phyloP scores from a whole-genome alignment of 37 sponge, comb jelly and placozoan genomes.

The Petrosia ficiformis region DNA sequence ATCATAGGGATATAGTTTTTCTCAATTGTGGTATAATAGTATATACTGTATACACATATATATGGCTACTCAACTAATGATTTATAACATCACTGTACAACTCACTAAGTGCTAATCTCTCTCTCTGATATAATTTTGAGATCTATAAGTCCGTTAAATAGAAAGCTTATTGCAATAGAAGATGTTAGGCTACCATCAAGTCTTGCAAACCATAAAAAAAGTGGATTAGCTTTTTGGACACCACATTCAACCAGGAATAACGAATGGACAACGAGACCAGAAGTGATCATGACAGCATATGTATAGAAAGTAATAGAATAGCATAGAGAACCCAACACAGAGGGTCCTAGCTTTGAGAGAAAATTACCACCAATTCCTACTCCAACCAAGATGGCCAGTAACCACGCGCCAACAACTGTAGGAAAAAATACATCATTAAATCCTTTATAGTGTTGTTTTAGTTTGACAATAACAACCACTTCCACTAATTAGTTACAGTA shows the following conservation, averaged over 20 bases:
- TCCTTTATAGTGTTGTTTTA: no score
- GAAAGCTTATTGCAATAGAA: constrained; percentile 49
- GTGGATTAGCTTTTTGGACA: not conserved
- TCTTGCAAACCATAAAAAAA: not conserved
- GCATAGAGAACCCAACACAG: constrained; percentile 25
- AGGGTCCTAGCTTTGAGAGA: constrained; percentile 9
- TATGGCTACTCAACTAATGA: no score
- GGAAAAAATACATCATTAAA: not conserved
- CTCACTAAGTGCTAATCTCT: constrained; percentile 11
- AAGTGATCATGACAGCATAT: constrained; percentile 61
- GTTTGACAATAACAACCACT: no score
- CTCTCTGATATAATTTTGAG: constrained; percentile 32
- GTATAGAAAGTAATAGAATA: constrained; percentile 42
- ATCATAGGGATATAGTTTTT: no score
- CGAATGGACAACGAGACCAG: constrained; percentile 51
- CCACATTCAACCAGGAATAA: constrained; percentile 57
- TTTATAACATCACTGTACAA: not conserved
- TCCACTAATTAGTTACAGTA: no score
- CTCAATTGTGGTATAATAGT: no score
- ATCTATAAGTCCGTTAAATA: constrained; percentile 49
- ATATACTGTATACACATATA: no score
- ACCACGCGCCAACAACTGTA: constrained; percentile 53
- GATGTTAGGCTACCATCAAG: constrained; percentile 47
- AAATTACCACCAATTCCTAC: constrained; percentile 5
- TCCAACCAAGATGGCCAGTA: constrained; percentile 43